phyloP scores from a whole-genome alignment of 2,113 vertebrate genomes.

The Sinocyclocheilus anshuiensis region DNA sequence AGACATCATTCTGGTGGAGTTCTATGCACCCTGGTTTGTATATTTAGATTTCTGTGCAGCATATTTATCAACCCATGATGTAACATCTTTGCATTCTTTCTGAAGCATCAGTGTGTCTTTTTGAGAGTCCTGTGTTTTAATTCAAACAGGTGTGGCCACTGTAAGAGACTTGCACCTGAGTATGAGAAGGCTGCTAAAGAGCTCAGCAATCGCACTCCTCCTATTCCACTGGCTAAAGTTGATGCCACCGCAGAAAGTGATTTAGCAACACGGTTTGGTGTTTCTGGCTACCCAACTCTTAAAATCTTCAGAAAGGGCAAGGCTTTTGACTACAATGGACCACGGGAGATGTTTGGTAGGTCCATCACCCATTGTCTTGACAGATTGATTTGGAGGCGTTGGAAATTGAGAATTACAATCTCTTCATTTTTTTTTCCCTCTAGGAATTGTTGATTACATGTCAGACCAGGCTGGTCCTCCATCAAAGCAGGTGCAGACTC shows the following conservation, averaged over 20 bases:
- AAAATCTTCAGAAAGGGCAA: constrained; percentile 97
- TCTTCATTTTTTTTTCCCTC: background rate
- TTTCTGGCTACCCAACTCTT: constrained; percentile 89
- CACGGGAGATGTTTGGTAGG: constrained; percentile 89
- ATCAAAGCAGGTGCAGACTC: constrained; percentile 85
- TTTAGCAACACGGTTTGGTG: constrained; percentile 83
- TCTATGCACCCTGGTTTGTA: constrained; percentile 96
- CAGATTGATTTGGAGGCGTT: background rate
- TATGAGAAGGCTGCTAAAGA: constrained; percentile 94
- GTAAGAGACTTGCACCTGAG: constrained; percentile 92
- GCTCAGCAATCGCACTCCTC: constrained; percentile 80
- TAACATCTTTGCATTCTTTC: background rate
- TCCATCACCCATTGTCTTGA: background rate
- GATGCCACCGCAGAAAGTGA: constrained; percentile 85
- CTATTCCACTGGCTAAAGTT: constrained; percentile 90
- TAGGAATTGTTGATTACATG: constrained; percentile 94
- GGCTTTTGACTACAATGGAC: constrained; percentile 89
- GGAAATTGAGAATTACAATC: background rate
- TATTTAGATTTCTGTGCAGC: background rate
- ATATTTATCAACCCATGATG: background rate
- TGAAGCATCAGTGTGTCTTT: background rate
- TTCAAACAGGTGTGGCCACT: constrained; percentile 92
- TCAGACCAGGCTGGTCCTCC: constrained; percentile 91
- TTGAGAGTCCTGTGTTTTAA: background rate
- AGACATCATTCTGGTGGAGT: constrained; percentile 96